These are phyloP conservation scores for Sinodicranocentrus sp. DNA, from an alignment of 2,888 invertebrate genomes.

Conservation along the genomic window DNA sequence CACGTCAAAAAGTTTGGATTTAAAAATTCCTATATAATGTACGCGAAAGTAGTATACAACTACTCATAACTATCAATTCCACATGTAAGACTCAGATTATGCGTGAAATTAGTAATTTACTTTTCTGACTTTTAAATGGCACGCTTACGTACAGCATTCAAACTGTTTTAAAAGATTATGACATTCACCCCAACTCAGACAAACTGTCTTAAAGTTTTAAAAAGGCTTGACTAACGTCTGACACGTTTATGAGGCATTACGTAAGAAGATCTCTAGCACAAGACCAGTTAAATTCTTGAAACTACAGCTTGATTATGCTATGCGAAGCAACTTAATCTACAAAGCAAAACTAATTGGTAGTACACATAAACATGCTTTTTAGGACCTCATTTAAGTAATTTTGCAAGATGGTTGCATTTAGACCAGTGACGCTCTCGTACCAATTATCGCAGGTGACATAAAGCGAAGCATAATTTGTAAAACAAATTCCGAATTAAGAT, in stretches of 20 bases:
- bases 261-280: conserved; percentile 26
- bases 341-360: too few species aligned
- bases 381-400: too few species aligned
- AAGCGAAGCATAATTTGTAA: too few species aligned
- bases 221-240: conserved; percentile 53
- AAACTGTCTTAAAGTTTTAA: conserved; percentile 58
- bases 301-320: too few species aligned
- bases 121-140: conserved; percentile 56
- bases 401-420: too few species aligned
- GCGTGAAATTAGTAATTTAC: conserved; percentile 32
- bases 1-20: conserved; percentile 70
- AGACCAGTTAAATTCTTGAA: conserved; percentile 7
- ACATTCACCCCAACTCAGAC: conserved; percentile 39
- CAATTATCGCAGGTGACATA: too few species aligned
- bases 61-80: conserved; percentile 1
- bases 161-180: conserved; percentile 17
- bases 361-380: too few species aligned
- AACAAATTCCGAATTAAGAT: too few species aligned
- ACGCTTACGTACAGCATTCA: conserved; percentile 51
- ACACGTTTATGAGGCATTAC: conserved; percentile 28
- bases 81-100: conserved; percentile 39
- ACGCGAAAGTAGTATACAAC: conserved; percentile 15
- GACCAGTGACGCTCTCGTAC: too few species aligned
- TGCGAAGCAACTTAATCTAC: too few species aligned
- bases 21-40: conserved; percentile 25